These are phyloP conservation scores for Sphecodes monilicornis DNA, from an alignment of 2,888 invertebrate species.

Conservation along the genomic window DNA sequence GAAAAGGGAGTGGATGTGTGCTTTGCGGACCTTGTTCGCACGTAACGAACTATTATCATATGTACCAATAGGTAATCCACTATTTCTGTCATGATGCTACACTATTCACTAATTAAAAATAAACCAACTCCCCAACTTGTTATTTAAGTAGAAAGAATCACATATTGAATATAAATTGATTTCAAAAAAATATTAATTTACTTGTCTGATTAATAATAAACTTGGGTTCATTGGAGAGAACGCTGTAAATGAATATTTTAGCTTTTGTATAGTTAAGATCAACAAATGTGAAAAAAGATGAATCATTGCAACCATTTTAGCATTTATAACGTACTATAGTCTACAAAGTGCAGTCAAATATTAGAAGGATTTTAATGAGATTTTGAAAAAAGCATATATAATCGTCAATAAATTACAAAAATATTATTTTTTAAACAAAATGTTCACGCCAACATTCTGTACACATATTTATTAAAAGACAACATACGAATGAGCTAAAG, in stretches of 20 bases:
- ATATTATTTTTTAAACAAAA: too few species aligned
- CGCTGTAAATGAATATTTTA: neutral
- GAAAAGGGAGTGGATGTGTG: constrained; percentile 70
- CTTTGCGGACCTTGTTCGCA: constrained; percentile 21
- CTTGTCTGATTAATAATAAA: neutral
- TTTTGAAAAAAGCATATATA: neutral
- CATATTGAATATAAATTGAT: neutral
- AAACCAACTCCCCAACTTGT: neutral
- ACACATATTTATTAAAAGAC: too few species aligned
- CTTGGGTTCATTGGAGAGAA: neutral
- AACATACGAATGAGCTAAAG: too few species aligned
- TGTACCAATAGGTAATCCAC: neutral
- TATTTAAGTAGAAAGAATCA: neutral
- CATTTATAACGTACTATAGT: neutral
- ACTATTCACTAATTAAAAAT: neutral
- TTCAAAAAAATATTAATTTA: neutral
- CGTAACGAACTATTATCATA: constrained; percentile 12
- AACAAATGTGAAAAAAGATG: too few species aligned
- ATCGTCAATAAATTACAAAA: too few species aligned
- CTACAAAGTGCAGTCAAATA: neutral
- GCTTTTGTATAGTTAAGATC: too few species aligned
- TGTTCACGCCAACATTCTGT: too few species aligned
- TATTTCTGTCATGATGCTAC: neutral
- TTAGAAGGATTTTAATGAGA: neutral
- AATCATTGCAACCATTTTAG: too few species aligned